phyloP scores from a whole-genome alignment of 2,113 vertebrate species.

The Entosphenus tridentatus region DNA sequence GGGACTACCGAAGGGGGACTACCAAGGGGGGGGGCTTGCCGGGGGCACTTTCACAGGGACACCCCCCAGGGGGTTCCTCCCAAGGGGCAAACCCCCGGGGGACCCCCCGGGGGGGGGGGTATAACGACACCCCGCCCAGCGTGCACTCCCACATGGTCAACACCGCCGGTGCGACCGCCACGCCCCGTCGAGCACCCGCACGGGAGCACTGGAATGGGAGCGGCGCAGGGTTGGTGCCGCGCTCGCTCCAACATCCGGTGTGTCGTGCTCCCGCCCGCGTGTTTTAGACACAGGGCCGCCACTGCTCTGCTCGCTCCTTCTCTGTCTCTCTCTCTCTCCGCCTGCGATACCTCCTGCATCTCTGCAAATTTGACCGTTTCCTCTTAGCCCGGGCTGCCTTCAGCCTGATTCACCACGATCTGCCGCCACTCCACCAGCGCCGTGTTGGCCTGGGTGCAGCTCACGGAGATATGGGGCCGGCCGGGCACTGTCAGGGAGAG shows the following conservation, averaged over 20 bases:
- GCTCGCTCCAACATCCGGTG: too few species aligned
- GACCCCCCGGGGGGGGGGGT: neutral
- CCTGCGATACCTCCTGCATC: neutral
- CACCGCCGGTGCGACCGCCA: too few species aligned
- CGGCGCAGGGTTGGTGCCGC: neutral
- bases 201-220: neutral
- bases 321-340: neutral
- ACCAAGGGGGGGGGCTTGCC: neutral
- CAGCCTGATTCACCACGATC: conserved; percentile 46
- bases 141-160: too few species aligned
- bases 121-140: too few species aligned
- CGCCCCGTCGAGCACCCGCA: too few species aligned
- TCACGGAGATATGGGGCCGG: conserved; percentile 73
- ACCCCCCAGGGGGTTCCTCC: neutral
- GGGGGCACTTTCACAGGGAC: neutral
- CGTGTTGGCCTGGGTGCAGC: conserved; percentile 90
- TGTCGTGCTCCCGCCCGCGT: too few species aligned
- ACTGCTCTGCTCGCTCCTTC: neutral
- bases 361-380: too few species aligned
- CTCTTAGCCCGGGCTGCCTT: too few species aligned
- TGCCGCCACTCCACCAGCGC: conserved; percentile 92
- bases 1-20: neutral
- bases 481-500: conserved; percentile 42
- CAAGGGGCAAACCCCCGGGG: too few species aligned
- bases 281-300: too few species aligned